Evolutionary conservation across 2,888 invertebrate genomes (phyloP), one percentile per base, ranked within the genome.

Genomic region (Polymixis lichenea): DNA sequence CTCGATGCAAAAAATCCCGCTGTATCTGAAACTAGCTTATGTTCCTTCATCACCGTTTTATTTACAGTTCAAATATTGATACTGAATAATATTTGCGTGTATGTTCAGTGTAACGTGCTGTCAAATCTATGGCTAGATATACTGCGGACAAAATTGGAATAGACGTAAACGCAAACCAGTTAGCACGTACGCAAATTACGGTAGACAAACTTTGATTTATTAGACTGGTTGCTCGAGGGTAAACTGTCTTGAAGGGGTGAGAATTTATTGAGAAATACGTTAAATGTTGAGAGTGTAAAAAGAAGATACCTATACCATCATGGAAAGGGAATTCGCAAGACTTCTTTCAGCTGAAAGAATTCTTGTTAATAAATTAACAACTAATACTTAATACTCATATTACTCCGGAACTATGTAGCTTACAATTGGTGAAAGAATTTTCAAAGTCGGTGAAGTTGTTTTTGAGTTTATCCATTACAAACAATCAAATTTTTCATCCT

Each of bases 141-240:
- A 80, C 51, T 64, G 51, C 62, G 49, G 62, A 62, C 58, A 75
- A 67, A 58, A 78, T 78, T 83, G 67, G 58, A 68, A 68, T 68
- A 46, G 78, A 83, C 32, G 78, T 53, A 32, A 64, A 64, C 38
- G 58, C 17, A 82, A 82, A 82, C n/a, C n/a, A n/a, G n/a, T n/a
- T n/a, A n/a, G n/a, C n/a, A n/a, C n/a, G n/a, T n/a, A n/a, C n/a
- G n/a, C n/a, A n/a, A n/a, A n/a, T n/a, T n/a, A n/a, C n/a, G n/a
- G n/a, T n/a, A n/a, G n/a, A n/a, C n/a, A n/a, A n/a, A n/a, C n/a
- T n/a, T n/a, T n/a, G n/a, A n/a, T n/a, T n/a, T n/a, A n/a, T n/a
- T n/a, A n/a, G n/a, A n/a, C n/a, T n/a, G n/a, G n/a, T n/a, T n/a
- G n/a, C n/a, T n/a, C n/a, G n/a, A n/a, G 38, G 38, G 38, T 38